These are phyloP conservation scores for Ceratina australensis DNA, from an alignment of 1,140 invertebrate species.

Conservation along the genomic window DNA sequence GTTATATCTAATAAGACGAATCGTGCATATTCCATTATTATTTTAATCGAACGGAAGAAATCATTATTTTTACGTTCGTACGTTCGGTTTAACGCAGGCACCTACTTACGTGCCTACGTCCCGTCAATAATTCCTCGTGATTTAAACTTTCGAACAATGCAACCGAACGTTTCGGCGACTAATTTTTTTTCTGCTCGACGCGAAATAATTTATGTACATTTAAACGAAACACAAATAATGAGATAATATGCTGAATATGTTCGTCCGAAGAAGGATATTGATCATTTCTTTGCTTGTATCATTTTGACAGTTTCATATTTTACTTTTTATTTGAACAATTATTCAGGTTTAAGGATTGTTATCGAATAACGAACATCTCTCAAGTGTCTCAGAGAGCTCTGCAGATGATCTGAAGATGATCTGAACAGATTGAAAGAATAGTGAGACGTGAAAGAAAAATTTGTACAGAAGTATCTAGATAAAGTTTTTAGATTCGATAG, in stretches of 20 bases:
- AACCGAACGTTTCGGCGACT: neutral
- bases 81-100: conserved; percentile 11
- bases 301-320: neutral
- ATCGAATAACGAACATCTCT: conserved; percentile 59
- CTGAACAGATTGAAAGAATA: neutral
- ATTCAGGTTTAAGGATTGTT: conserved; percentile 59
- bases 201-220: neutral
- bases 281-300: neutral
- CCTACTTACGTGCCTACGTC: neutral
- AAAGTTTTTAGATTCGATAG: too few species aligned
- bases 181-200: neutral
- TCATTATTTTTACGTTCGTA: neutral
- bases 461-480: too few species aligned
- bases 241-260: neutral
- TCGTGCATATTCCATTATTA: conserved; percentile 7
- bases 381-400: conserved; percentile 56
- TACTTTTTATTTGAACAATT: neutral
- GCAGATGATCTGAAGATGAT: conserved; percentile 59
- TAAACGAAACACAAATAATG: neutral
- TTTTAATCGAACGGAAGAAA: conserved; percentile 9
- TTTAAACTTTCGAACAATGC: neutral
- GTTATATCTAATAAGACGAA: conserved; percentile 28
- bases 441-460: too few species aligned
- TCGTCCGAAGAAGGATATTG: neutral
- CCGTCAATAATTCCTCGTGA: neutral